A percentile compares a stretch with the other conserved stretches of the same genome.
Evolutionary conservation across 2,113 vertebrate species (phyloP).

Genomic region (Sterrhoptilus dennistouni): DNA sequence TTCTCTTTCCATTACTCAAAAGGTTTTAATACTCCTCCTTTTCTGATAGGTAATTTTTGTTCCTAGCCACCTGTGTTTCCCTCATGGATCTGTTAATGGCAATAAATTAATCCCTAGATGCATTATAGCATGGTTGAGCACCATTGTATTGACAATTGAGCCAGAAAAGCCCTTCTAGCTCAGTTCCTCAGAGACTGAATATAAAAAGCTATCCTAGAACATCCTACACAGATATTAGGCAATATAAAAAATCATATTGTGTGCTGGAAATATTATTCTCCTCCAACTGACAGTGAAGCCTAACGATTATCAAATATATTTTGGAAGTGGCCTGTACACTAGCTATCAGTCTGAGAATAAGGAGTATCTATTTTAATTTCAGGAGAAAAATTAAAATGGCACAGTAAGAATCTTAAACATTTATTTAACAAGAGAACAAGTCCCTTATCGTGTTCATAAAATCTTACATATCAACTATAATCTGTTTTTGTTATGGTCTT

Average conservation of each 20-base stretch:
- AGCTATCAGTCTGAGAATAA: neutral
- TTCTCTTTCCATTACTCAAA: neutral
- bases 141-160: constrained; percentile 1
- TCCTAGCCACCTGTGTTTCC: neutral
- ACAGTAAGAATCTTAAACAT: neutral
- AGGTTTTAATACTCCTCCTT: neutral
- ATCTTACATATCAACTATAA: neutral
- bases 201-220: neutral
- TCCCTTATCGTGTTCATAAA: neutral
- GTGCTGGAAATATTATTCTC: neutral
- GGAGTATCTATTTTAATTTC: neutral
- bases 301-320: neutral
- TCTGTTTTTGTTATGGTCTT: neutral
- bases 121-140: neutral
- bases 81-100: constrained; percentile 23
- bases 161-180: neutral
- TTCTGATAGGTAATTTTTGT: neutral
- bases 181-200: neutral
- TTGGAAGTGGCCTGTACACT: neutral
- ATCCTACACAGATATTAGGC: neutral
- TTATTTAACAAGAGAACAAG: neutral
- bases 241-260: neutral
- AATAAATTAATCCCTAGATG: constrained; percentile 45
- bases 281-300: neutral
- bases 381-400: neutral